Base-by-base conservation (phyloP, 2,797 vertebrate species). In the Numenius phaeopus region DNA sequence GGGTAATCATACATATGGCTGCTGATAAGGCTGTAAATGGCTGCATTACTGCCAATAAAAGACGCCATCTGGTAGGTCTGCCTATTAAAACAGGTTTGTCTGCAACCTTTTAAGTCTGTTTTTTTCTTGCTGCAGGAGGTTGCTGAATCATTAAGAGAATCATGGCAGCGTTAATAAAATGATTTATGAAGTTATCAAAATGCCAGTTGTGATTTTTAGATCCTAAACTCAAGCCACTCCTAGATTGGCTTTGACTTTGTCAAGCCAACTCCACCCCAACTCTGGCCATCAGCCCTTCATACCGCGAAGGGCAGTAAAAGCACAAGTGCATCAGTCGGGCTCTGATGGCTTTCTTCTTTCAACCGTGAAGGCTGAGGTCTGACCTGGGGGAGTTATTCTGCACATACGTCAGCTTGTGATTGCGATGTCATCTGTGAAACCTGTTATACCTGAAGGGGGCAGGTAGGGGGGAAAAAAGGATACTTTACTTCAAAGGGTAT, bases 11-110 rank as follows among this genome's bases (percentile, higher is more conserved):
- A 67, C 20, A 14, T 42, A 27, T 50, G 42, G 58, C 46, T 95
- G 54, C 69, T 93, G 61, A 85, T 77, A 85, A 93, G 46, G 42
- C 58, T 88, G n/a, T 78, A 93, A 95, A 91, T 91, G 76, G 54
- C 76, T 95, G 52, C 44, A 69, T 49, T 93, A 9, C 29, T 88
- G 64, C 44, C 65, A 86, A 34, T 93, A 90, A 80, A 88, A 77
- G 49, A 49, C 7, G 15, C 67, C 71, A 61, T 87, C 67, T 92
- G 83, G 75, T 85, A 92, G 30, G 65, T 65, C 67, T 89, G 69
- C 46, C 84, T 79, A 58, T 62, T 88, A 93, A 94, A 95, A 88
- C 47, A 91, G 39, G 61, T 69, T 90, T 6, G 2, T 79, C 66
- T 88, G 37, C 46, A 88, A 13, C 20, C 14, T 91, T 87, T 87